Evolutionary conservation across 2,888 invertebrate species (phyloP).

Genomic region (Andrena chrysosceles): DNA sequence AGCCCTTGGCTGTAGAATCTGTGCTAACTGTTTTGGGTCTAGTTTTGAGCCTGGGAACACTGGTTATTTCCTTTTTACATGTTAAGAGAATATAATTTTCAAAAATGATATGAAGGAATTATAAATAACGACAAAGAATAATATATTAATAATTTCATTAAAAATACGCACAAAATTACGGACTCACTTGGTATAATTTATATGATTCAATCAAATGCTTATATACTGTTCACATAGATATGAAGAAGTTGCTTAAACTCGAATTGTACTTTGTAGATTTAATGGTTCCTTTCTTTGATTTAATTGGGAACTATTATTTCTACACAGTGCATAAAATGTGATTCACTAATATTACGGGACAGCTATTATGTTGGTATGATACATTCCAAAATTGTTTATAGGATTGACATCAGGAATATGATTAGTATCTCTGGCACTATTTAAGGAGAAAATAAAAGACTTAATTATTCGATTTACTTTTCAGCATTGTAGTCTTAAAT

Average conservation of each 20-base stretch:
- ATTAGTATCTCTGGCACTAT: neutral
- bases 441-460: neutral
- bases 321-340: too few relatives aligned
- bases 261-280: neutral
- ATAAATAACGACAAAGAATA: neutral
- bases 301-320: neutral
- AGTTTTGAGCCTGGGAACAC: too few relatives aligned
- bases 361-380: too few relatives aligned
- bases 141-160: neutral
- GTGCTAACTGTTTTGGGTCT: too few relatives aligned
- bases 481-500: slow-evolving; percentile 34
- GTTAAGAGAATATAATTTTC: too few relatives aligned
- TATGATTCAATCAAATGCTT: neutral
- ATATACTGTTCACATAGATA: neutral
- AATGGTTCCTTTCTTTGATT: neutral
- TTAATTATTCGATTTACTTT: slow-evolving; percentile 29
- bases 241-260: too few relatives aligned
- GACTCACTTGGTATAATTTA: neutral
- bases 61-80: too few relatives aligned
- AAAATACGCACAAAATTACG: neutral
- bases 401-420: neutral
- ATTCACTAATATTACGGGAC: too few relatives aligned
- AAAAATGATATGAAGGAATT: too few relatives aligned
- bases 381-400: too few relatives aligned
- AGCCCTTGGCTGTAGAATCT: too few relatives aligned